Conservation (phyloP, 2,888 invertebrate genomes). For the Chouioia cunea region DNA sequence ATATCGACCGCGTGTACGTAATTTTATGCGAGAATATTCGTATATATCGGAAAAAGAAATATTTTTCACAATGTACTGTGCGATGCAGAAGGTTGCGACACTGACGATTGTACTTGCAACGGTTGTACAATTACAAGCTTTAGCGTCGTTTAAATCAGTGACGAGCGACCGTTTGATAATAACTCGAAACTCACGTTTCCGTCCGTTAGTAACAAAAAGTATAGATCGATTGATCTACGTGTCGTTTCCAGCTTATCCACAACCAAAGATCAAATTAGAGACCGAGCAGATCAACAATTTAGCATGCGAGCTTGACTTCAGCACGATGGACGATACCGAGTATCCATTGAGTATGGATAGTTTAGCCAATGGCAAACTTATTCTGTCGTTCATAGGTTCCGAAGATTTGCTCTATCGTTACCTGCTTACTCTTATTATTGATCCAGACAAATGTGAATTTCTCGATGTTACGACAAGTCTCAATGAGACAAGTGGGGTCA, state of each 20-base stretch:
- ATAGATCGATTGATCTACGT: constrained; percentile 26
- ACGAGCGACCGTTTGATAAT: constrained; percentile 16
- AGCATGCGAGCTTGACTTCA: constrained; percentile 16
- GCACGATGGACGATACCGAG: not conserved
- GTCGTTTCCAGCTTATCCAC: constrained; percentile 9
- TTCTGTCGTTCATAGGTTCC: not conserved
- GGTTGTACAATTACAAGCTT: no score
- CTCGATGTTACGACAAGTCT: not conserved
- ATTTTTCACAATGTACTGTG: no score
- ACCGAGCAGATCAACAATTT: constrained; percentile 9
- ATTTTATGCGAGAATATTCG: no score
- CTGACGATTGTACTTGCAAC: no score
- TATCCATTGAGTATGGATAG: constrained; percentile 2
- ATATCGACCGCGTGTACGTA: no score
- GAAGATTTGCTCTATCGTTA: not conserved
- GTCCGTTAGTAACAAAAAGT: not conserved
- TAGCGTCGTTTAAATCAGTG: no score
- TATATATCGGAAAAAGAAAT: no score
- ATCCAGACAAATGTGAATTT: constrained; percentile 6
- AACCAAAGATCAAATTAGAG: constrained; percentile 3
- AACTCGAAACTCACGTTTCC: not conserved
- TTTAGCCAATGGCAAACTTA: constrained; percentile 19
- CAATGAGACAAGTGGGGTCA: no score
- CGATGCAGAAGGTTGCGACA: no score
- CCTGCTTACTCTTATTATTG: not conserved